These are phyloP conservation scores for Lipotes vexillifer DNA, from an alignment of 2,113 vertebrate species.

Conservation along the genomic window DNA sequence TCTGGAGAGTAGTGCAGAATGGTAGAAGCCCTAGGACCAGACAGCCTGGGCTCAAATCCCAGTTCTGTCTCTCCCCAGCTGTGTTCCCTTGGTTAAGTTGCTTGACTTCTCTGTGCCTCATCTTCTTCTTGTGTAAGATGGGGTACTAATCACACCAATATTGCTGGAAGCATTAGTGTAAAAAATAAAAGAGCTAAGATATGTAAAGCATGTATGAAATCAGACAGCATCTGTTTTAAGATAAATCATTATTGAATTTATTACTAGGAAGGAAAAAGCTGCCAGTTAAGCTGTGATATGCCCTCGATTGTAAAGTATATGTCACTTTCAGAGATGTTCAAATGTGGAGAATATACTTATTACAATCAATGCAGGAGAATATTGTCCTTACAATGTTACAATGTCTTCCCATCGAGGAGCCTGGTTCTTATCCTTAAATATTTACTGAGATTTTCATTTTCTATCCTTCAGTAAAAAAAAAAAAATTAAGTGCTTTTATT, in stretches of 20 bases:
- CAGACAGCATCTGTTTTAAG: neutral
- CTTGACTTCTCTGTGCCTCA: neutral
- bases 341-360: fast-evolving
- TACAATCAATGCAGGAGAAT: fast-evolving
- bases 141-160: neutral
- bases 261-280: neutral
- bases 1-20: fast-evolving
- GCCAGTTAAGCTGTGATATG: fast-evolving
- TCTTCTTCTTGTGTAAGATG: no score
- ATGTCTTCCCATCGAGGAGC: neutral
- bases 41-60: fast-evolving
- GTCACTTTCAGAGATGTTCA: neutral
- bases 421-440: neutral
- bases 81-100: neutral
- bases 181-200: no score
- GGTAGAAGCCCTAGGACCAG: neutral
- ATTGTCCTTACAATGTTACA: fast-evolving
- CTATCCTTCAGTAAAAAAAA: neutral
- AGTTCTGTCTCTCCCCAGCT: fast-evolving
- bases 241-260: neutral
- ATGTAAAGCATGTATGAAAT: fast-evolving
- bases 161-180: no score
- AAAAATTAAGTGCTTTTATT: no score
- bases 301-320: fast-evolving
- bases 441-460: no score